Evolutionary conservation across 2,113 vertebrate genomes (phyloP).

Genomic region (Tichodroma muraria): DNA sequence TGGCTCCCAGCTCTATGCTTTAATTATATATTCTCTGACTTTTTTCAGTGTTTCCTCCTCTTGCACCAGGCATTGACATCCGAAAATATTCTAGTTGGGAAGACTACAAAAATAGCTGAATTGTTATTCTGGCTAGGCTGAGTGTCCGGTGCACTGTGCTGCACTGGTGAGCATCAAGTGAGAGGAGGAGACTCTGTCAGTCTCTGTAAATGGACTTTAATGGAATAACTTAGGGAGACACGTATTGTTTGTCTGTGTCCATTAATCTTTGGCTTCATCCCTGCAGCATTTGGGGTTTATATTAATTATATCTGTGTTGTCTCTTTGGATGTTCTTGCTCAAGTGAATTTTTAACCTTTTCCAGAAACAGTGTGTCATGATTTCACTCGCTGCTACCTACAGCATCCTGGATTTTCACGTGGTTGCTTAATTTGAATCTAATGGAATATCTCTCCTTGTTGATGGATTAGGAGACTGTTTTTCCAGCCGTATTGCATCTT

Average conservation of each 20-base stretch:
- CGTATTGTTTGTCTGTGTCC: background rate
- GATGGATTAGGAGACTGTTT: background rate
- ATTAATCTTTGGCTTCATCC: constrained; percentile 31
- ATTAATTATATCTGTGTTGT: constrained; percentile 7
- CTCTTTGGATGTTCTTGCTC: background rate
- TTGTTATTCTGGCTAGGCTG: background rate
- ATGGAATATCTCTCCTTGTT: background rate
- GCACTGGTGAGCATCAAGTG: background rate
- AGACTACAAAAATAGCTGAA: background rate
- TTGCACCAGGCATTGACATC: background rate
- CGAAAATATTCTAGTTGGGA: background rate
- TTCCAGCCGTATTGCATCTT: background rate
- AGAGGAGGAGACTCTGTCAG: background rate
- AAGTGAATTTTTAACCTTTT: background rate
- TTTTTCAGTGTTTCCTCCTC: background rate
- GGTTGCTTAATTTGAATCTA: background rate
- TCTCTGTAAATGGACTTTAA: constrained; percentile 21
- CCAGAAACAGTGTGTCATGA: background rate
- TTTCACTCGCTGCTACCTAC: background rate
- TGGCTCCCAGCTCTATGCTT: background rate
- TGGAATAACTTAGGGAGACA: background rate
- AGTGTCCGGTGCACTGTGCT: background rate
- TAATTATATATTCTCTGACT: background rate
- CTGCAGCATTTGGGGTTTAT: background rate
- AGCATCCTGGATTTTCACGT: background rate